These are phyloP conservation scores for Smittia sp. DNA, from an alignment of 2,888 invertebrate species.

Conservation along the genomic window DNA sequence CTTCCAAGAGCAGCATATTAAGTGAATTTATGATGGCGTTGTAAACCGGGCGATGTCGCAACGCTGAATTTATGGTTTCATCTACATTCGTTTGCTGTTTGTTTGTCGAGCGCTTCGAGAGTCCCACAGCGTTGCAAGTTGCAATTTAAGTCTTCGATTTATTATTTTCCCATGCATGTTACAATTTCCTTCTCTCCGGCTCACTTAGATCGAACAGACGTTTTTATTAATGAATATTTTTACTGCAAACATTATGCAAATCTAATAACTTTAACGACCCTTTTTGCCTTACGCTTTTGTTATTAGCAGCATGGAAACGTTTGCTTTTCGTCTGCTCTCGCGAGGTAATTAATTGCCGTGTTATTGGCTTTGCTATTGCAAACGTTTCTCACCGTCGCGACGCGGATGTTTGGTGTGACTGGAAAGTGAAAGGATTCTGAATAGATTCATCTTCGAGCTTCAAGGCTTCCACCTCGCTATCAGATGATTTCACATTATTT, in stretches of 20 bases:
- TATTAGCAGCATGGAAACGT: not conserved
- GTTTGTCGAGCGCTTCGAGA: not conserved
- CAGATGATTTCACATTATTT: not conserved
- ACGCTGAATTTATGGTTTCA: conserved; percentile 35
- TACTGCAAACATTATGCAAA: conserved; percentile 16
- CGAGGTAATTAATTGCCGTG: not conserved
- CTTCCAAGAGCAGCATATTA: conserved; percentile 7
- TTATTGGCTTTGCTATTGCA: not conserved
- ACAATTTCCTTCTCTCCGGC: not conserved
- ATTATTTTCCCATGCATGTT: conserved; percentile 21
- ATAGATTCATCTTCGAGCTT: not conserved
- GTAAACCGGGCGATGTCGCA: conserved; percentile 14
- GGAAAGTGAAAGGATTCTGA: conserved; percentile 25
- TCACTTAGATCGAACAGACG: not conserved
- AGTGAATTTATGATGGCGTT: conserved; percentile 31
- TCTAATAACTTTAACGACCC: conserved; percentile 18
- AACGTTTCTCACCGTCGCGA: not conserved
- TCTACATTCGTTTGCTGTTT: conserved; percentile 10
- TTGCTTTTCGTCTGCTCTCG: not conserved
- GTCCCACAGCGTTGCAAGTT: conserved; percentile 1
- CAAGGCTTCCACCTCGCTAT: not conserved
- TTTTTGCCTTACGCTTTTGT: not conserved
- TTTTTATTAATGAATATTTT: conserved; percentile 27
- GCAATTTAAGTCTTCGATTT: not conserved
- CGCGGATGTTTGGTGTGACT: not conserved